phyloP scores from a whole-genome alignment of 1,140 invertebrate species.

The Caenorhabditis briggsae region DNA sequence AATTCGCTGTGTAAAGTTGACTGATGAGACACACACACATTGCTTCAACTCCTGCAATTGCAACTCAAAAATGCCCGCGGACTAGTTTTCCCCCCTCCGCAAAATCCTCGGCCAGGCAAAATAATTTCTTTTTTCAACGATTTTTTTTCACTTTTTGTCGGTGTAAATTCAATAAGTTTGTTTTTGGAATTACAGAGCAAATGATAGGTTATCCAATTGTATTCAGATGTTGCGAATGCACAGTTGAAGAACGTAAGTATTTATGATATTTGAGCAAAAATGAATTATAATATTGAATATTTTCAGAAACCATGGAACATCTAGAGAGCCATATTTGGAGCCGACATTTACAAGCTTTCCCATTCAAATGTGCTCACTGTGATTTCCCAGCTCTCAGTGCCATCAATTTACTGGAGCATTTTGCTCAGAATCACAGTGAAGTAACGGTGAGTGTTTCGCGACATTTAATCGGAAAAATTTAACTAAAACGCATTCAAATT shows the following conservation, averaged over 20 bases:
- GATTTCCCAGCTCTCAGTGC: constrained; percentile 41
- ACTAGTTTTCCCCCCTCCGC: background rate
- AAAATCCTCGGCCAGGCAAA: background rate
- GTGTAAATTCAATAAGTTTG: background rate
- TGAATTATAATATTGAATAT: background rate
- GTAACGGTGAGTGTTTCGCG: background rate
- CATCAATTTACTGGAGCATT: constrained; percentile 12
- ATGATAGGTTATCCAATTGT: constrained; percentile 40
- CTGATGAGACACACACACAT: background rate
- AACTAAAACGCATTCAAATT: background rate
- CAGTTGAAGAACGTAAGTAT: constrained; percentile 32
- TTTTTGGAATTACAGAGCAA: background rate
- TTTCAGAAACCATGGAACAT: constrained; percentile 45
- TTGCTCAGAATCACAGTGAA: constrained; percentile 1
- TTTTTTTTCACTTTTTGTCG: background rate
- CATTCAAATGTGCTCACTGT: constrained; percentile 29
- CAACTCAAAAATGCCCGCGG: background rate
- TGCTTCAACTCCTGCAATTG: background rate
- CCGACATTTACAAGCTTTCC: constrained; percentile 40
- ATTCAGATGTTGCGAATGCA: constrained; percentile 47
- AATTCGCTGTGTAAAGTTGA: constrained; percentile 34
- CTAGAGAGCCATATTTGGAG: constrained; percentile 45
- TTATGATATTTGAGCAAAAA: too few species aligned
- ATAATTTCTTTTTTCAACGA: background rate
- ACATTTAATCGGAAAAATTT: too few species aligned